Base-by-base conservation (phyloP, 2,113 vertebrate genomes). In the Dromas ardeola region DNA sequence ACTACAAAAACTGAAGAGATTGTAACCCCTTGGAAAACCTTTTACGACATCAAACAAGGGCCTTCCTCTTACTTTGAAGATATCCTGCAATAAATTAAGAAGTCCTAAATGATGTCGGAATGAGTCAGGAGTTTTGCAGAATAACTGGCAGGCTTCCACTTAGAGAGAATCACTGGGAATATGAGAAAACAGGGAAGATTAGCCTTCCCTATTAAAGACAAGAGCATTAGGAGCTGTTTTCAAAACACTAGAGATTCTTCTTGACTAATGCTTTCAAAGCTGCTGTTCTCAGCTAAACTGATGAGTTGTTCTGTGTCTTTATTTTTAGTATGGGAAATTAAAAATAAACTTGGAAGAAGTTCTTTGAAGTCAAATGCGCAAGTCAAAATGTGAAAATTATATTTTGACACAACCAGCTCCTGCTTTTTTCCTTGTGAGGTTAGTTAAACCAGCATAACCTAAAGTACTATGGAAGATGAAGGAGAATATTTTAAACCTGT, bases 91-190 rank as follows among this genome's bases (percentile, higher is more conserved):
- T 80, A 85, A 92, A 82, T 95, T 95, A 94, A 94, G 80, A 91
- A 88, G 70, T 83, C 50, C 42, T 95, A 90, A 95, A 83, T 74
- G 70, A 92, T 81, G 81, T 61, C 0, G 9, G 62, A 89, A 86
- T 96, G 97, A 97, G 87, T 97, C 93, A 95, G 93, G 80, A 95
- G 63, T 94, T 96, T 97, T 95, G 62, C 70, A 91, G 90, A 89
- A 81, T 81, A 94, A 94, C 61, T 96, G 94, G 85, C 95, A 83
- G 63, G 36, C 50, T 94, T 96, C 88, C 95, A 74, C 42, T 74
- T 91, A 45, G 43, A 87, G 30, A 84, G 55, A 80, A 65, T 85
- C 69, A 69, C 9, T 81, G 50, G 78, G 81, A 93, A 83, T 88
- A 93, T 55, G 70, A 95, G 70, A 83, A 93, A 89, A 74, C 43